Evolutionary conservation across 2,888 invertebrate genomes (phyloP).

Genomic region (Caenorhabditis sulstoni): DNA sequence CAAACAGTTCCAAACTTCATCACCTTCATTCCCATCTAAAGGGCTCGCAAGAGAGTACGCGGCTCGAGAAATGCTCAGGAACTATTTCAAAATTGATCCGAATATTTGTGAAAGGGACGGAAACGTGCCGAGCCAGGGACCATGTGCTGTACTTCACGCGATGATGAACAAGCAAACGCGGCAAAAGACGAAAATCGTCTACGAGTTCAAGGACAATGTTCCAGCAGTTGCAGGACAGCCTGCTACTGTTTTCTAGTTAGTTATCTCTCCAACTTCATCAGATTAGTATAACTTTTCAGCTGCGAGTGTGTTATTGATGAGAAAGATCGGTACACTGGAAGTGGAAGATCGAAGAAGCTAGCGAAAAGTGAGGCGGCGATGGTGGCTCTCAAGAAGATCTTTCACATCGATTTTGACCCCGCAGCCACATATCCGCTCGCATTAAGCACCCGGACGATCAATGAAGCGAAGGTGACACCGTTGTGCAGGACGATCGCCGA

Average conservation of each 20-base stretch:
- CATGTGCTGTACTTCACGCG: constrained; percentile 37
- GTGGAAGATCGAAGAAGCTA: constrained; percentile 64
- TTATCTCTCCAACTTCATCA: neutral
- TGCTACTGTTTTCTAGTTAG: constrained; percentile 36
- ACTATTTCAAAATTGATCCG: constrained; percentile 49
- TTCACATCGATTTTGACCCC: constrained; percentile 52
- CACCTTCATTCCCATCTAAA: constrained; percentile 39
- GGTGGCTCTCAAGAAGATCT: constrained; percentile 60
- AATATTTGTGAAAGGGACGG: neutral
- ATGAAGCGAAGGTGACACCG: constrained; percentile 15
- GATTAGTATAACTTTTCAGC: constrained; percentile 20
- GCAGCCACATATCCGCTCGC: constrained; percentile 27
- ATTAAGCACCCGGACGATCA: neutral
- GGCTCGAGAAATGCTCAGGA: constrained; percentile 52
- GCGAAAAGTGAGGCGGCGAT: constrained; percentile 67
- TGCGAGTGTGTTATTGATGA: constrained; percentile 49
- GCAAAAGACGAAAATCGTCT: constrained; percentile 19
- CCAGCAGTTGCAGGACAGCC: constrained; percentile 40
- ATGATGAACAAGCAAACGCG: constrained; percentile 39
- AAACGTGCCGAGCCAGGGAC: constrained; percentile 13
- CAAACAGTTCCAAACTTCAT: constrained; percentile 13
- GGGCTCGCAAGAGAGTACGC: constrained; percentile 55
- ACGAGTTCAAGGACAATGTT: constrained; percentile 54
- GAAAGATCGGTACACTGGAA: constrained; percentile 55
- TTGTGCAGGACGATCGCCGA: constrained; percentile 37